Conservation (phyloP, 2,113 vertebrate species). For the Calyptomena viridis region DNA sequence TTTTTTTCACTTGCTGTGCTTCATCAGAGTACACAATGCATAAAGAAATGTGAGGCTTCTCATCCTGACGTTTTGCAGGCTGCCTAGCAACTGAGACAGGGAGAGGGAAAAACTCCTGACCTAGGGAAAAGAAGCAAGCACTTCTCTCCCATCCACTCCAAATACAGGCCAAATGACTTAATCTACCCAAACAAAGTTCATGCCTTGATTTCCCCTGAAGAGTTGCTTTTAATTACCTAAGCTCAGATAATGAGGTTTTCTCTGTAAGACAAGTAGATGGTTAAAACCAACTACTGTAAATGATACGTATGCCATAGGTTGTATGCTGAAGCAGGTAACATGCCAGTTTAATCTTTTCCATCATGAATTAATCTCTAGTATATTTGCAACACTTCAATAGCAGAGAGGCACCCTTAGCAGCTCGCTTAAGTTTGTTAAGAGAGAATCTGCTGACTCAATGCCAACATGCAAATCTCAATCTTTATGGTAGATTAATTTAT, state of each 20-base stretch:
- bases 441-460: conserved; percentile 10
- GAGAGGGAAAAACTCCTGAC: conserved; percentile 2
- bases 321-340: background rate
- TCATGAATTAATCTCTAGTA: background rate
- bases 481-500: conserved; percentile 45
- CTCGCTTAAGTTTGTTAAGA: background rate
- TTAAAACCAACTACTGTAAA: background rate
- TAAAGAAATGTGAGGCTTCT: conserved; percentile 8
- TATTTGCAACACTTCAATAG: background rate
- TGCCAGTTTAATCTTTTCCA: background rate
- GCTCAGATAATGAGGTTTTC: background rate
- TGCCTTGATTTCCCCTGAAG: background rate
- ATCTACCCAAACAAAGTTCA: background rate
- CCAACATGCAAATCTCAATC: conserved; percentile 17
- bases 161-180: background rate
- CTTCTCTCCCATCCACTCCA: background rate
- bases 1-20: background rate
- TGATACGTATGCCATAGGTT: background rate
- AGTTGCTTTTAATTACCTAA: background rate
- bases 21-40: background rate
- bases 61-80: conserved; percentile 8
- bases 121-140: background rate
- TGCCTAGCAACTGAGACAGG: conserved; percentile 1
- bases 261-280: background rate
- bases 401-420: background rate